phyloP scores from a whole-genome alignment of 2,797 vertebrate genomes.

The Cryptoprocta ferox region DNA sequence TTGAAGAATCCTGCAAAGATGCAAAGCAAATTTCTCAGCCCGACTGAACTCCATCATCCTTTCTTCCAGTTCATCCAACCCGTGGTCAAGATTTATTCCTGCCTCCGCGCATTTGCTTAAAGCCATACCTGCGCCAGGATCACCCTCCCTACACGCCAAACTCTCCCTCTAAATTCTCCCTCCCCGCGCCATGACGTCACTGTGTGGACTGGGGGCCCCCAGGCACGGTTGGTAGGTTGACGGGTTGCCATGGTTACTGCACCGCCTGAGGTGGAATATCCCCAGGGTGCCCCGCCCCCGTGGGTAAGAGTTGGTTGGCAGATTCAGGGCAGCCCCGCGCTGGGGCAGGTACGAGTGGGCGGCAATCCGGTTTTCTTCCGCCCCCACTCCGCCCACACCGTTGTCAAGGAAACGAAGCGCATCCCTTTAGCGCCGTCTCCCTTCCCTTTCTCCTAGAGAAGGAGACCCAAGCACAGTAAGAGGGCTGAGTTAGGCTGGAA shows the following conservation, averaged over 20 bases:
- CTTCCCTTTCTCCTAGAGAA: background rate
- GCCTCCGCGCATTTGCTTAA: background rate
- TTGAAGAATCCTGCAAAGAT: background rate
- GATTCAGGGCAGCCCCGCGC: background rate
- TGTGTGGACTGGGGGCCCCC: background rate
- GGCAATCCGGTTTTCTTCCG: background rate
- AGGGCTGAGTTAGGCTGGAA: background rate
- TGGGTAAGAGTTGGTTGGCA: background rate
- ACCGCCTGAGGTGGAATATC: background rate
- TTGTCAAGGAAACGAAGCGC: conserved; percentile 65
- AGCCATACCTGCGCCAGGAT: background rate
- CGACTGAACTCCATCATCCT: background rate
- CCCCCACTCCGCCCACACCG: background rate
- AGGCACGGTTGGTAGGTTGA: background rate
- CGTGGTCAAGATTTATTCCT: background rate
- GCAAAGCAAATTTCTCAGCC: background rate
- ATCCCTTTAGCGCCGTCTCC: background rate
- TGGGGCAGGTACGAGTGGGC: background rate
- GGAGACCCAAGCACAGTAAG: background rate
- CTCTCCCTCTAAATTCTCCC: background rate
- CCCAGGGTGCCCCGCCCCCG: conserved; percentile 23
- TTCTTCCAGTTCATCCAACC: background rate
- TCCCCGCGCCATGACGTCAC: background rate
- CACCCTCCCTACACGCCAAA: background rate
- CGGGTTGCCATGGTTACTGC: conserved; percentile 67